phyloP scores from a whole-genome alignment of 2,797 vertebrate genomes.

The Typhlichthys eigenmanni region DNA sequence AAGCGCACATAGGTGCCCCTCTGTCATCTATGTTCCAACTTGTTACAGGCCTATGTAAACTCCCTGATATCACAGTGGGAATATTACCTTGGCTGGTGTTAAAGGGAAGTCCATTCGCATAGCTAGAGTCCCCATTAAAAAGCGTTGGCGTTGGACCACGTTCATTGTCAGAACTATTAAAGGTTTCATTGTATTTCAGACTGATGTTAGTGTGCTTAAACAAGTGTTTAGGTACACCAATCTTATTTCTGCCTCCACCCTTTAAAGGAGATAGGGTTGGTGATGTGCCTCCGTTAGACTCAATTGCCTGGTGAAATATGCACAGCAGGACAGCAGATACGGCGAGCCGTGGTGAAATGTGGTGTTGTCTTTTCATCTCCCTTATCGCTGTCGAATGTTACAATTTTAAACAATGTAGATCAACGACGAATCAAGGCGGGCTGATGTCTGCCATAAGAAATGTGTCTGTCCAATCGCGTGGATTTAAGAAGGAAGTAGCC shows the following conservation, averaged over 20 bases:
- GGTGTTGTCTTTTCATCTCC: constrained; percentile 65
- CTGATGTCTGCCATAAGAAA: constrained; percentile 19
- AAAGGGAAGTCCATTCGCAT: constrained; percentile 19
- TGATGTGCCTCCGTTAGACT: constrained; percentile 6
- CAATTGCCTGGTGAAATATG: constrained; percentile 52
- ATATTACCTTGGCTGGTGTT: constrained; percentile 45
- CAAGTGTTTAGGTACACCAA: constrained; percentile 28
- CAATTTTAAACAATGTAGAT: constrained; percentile 40
- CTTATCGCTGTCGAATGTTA: constrained; percentile 11
- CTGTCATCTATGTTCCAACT: constrained; percentile 30
- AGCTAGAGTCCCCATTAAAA: constrained; percentile 27
- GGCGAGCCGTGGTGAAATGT: constrained; percentile 56
- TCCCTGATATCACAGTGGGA: constrained; percentile 42
- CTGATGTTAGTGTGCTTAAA: constrained; percentile 31
- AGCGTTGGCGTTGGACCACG: constrained; percentile 43
- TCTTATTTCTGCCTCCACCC: constrained; percentile 22
- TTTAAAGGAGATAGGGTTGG: no score
- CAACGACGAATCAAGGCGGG: constrained; percentile 37
- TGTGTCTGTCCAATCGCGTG: no score
- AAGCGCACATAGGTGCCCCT: constrained; percentile 82
- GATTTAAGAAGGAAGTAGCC: background rate
- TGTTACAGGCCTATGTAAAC: constrained; percentile 26
- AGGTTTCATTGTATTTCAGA: constrained; percentile 20
- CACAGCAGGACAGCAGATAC: constrained; percentile 67
- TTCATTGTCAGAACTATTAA: constrained; percentile 31